Evolutionary conservation across 1,140 invertebrate genomes (phyloP).

Genomic region (Calliphora vicina): DNA sequence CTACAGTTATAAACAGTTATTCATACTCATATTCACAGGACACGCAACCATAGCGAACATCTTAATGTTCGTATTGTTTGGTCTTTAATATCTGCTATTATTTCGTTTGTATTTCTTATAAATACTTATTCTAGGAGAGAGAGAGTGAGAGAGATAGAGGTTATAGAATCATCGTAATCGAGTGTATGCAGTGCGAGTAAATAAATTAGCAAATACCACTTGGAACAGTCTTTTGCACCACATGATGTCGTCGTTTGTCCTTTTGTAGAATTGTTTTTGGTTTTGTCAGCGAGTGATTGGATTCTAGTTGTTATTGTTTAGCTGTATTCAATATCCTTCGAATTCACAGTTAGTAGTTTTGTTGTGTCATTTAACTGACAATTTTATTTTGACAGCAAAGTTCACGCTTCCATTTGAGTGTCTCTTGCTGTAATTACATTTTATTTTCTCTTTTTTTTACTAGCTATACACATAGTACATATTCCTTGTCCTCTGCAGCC

Average conservation of each 20-base stretch:
- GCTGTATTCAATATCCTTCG: not conserved
- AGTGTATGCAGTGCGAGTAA: not conserved
- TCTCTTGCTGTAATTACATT: not conserved
- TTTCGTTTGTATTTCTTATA: no score
- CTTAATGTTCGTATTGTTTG: not conserved
- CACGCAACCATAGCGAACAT: not conserved
- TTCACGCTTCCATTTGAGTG: not conserved
- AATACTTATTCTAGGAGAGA: no score
- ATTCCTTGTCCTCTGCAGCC: no score
- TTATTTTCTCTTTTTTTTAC: not conserved
- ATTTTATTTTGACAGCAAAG: not conserved
- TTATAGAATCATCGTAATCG: no score
- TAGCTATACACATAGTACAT: no score
- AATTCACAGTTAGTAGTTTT: not conserved
- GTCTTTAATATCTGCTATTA: not conserved
- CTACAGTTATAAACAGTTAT: not conserved
- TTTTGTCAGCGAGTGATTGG: not conserved
- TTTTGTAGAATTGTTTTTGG: not conserved
- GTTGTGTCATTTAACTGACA: not conserved
- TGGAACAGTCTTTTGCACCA: not conserved
- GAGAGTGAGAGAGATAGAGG: no score
- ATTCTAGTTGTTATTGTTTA: not conserved
- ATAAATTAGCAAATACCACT: not conserved
- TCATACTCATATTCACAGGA: no score
- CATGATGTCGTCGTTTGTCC: not conserved